Conservation (phyloP, 2,113 vertebrate species). For the Haemorhous mexicanus region DNA sequence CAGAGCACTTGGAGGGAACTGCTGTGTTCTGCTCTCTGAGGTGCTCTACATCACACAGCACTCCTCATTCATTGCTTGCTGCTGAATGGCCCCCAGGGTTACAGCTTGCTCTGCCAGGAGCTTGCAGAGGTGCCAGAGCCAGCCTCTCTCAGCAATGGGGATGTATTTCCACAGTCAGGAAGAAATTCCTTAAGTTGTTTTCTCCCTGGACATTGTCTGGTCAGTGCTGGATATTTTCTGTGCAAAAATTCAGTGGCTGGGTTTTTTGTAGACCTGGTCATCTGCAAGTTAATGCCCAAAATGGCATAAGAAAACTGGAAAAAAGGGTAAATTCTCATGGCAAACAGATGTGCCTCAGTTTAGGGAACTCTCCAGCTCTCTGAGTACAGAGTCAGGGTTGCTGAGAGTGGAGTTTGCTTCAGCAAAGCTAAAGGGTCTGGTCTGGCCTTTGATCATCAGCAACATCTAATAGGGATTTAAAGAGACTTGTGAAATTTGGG, state of each 20-base stretch:
- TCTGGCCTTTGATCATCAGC: neutral
- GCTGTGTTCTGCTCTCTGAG: neutral
- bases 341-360: neutral
- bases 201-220: neutral
- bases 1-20: neutral
- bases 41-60: neutral
- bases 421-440: neutral
- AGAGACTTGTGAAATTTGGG: neutral
- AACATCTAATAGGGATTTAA: neutral
- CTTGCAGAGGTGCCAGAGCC: neutral
- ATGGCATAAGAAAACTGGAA: neutral
- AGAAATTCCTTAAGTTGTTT: neutral
- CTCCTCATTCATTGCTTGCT: neutral
- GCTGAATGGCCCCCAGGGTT: neutral
- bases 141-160: neutral
- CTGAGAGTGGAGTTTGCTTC: neutral
- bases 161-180: neutral
- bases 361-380: neutral
- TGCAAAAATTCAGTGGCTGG: neutral
- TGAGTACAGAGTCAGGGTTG: neutral
- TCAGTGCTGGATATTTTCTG: neutral
- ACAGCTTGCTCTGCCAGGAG: neutral
- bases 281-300: neutral
- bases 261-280: neutral
- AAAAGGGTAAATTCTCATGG: neutral